These are phyloP conservation scores for Colinus virginianus DNA, from an alignment of 2,113 vertebrate species.

Conservation along the genomic window DNA sequence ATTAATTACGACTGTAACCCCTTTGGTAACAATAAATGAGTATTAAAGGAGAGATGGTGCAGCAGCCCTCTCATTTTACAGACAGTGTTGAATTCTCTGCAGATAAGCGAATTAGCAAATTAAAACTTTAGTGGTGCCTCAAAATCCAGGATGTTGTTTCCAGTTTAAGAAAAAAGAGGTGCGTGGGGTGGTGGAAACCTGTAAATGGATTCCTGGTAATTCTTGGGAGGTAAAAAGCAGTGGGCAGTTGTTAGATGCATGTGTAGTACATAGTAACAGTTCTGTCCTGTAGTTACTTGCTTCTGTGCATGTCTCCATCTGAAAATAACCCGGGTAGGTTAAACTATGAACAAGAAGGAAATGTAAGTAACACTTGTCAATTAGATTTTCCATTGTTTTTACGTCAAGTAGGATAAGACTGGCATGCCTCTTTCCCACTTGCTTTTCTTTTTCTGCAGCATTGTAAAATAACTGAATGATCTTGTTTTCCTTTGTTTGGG, in stretches of 20 bases:
- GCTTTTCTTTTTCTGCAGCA: slow-evolving; percentile 65
- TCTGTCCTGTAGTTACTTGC: slow-evolving; percentile 24
- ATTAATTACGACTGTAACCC: neutral
- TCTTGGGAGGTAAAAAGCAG: slow-evolving; percentile 47
- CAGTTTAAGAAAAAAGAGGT: neutral
- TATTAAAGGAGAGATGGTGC: neutral
- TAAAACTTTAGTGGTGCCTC: slow-evolving; percentile 8
- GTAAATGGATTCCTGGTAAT: slow-evolving; percentile 48
- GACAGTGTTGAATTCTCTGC: neutral
- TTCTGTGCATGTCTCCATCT: slow-evolving; percentile 43
- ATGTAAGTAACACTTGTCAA: slow-evolving; percentile 40
- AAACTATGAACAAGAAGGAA: slow-evolving; percentile 47
- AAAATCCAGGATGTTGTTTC: slow-evolving; percentile 20
- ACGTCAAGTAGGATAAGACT: slow-evolving; percentile 54
- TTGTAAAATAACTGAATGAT: slow-evolving; percentile 84
- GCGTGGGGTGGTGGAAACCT: neutral
- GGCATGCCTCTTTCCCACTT: slow-evolving; percentile 39
- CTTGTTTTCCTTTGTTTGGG: slow-evolving; percentile 88
- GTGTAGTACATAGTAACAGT: neutral
- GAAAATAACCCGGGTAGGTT: slow-evolving; percentile 57
- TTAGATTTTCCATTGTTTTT: slow-evolving; percentile 59
- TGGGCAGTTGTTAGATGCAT: slow-evolving; percentile 47
- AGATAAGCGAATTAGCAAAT: slow-evolving; percentile 5
- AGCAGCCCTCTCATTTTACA: neutral
- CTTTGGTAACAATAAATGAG: neutral